Percentiles rank a stretch among this genome's conserved stretches.
Conservation (phyloP, 2,113 vertebrate genomes). For the Ciconia boyciana region DNA sequence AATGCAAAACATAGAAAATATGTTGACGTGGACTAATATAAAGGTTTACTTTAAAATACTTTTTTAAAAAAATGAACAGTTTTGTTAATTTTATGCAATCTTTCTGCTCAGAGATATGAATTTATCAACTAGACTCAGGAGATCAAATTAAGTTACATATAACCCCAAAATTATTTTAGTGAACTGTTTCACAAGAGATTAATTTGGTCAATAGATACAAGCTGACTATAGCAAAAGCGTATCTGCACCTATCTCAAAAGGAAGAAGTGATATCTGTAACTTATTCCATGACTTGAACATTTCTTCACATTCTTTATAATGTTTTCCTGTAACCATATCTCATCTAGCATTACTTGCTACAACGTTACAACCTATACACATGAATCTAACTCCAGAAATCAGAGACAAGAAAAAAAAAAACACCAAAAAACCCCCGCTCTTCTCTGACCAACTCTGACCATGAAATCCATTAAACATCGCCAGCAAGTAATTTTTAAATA, state of each 20-base stretch:
- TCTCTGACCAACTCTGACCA: not conserved
- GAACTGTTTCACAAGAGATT: not conserved
- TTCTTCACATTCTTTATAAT: not conserved
- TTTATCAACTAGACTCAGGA: not conserved
- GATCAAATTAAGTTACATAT: not conserved
- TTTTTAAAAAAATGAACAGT: accelerated
- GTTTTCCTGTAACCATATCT: not conserved
- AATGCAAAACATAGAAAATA: not conserved
- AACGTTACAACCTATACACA: not conserved
- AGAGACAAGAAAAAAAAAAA: not conserved
- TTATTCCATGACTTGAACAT: not conserved
- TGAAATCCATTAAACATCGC: not conserved
- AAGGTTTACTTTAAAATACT: not conserved
- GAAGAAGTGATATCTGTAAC: not conserved
- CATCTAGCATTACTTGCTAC: not conserved
- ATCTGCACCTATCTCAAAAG: not conserved
- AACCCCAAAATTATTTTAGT: not conserved
- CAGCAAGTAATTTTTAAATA: not conserved
- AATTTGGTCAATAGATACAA: not conserved
- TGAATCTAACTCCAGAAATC: not conserved
- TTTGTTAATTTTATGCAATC: not conserved
- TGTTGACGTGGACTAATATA: not conserved
- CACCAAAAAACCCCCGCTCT: not conserved
- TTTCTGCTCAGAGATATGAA: not conserved
- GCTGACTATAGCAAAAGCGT: not conserved